Evolutionary conservation across 2,888 invertebrate genomes (phyloP), one percentile per base, ranked within the genome.

Genomic region (Campoletis raptor): DNA sequence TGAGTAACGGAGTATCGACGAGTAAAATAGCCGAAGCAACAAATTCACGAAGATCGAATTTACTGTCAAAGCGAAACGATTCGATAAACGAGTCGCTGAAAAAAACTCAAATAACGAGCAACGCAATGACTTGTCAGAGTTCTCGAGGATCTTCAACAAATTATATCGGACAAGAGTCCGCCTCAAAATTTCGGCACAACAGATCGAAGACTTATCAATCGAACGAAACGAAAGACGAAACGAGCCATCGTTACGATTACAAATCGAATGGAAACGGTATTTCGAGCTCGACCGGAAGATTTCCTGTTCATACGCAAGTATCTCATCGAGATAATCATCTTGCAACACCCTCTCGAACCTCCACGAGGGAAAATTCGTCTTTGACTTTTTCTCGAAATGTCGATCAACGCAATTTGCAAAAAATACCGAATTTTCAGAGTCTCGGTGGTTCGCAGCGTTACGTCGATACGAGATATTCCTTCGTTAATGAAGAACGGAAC

Each of bases 401-500:
- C 73, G 92, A 92, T 57, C 92, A 90, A 73, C 90, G 90, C 15
- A 73, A 73, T 54, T 10, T 7, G 24, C 45, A 10, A 45, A 70
- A 70, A 45, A 10, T 10, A 6, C 85, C 90, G 1, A 93, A 92
- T 87, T 93, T 92, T 70, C 92, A 93, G 1, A 91, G 93, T 0
- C 52, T 92, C 5, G 88, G 92, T 8, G 0, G 91, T 92, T 0
- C 52, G n/a, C 45, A 72, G 48, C 45, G 52, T n/a, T 52, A 21
- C 54, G 92, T 92, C 8, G 93, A 93, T 73, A 91, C 91, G 36
- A 91, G 91, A 2, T 91, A 92, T 78, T 92, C 92, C 0, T 90
- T 93, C 42, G 90, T 92, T 5, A 91, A 92, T 6, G 92, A 93
- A 48, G 88, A 92, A 6, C 89, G 92, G 67, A 90, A 89, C 15